Conservation (phyloP, 2,888 invertebrate species). For the Sclerodermus sp. region DNA sequence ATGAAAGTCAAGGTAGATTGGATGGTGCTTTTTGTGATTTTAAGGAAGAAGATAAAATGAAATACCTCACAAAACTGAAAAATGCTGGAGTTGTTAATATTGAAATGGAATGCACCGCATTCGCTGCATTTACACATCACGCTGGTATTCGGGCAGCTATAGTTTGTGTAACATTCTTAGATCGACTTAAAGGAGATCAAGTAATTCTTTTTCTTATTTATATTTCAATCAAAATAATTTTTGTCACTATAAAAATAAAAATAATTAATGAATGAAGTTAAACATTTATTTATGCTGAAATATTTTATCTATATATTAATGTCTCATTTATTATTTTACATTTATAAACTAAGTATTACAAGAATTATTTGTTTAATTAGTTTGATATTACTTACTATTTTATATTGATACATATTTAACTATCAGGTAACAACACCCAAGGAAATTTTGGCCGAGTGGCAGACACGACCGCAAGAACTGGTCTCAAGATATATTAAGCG, state of each 20-base stretch:
- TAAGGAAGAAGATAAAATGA: constrained; percentile 85
- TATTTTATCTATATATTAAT: not conserved
- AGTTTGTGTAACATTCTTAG: constrained; percentile 88
- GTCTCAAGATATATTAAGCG: constrained; percentile 82
- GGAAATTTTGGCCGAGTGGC: constrained; percentile 88
- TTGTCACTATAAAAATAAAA: not conserved
- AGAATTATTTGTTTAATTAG: too few species aligned
- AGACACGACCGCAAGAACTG: constrained; percentile 82
- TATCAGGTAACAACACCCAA: constrained; percentile 74
- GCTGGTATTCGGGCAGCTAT: constrained; percentile 93
- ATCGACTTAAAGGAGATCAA: constrained; percentile 93
- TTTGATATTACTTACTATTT: too few species aligned
- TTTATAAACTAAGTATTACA: too few species aligned
- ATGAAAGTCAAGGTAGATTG: constrained; percentile 94
- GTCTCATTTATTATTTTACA: too few species aligned
- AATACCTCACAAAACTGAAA: constrained; percentile 76
- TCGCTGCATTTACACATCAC: constrained; percentile 90
- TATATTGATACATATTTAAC: too few species aligned
- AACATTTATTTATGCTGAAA: too few species aligned
- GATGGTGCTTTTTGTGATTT: constrained; percentile 98
- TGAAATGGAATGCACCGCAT: constrained; percentile 95
- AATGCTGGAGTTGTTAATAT: constrained; percentile 88
- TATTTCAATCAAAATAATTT: too few species aligned
- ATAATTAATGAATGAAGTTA: not conserved
- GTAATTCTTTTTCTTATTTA: constrained; percentile 62